Base-by-base conservation (phyloP, 2,113 vertebrate species). In the Limanda limanda region DNA sequence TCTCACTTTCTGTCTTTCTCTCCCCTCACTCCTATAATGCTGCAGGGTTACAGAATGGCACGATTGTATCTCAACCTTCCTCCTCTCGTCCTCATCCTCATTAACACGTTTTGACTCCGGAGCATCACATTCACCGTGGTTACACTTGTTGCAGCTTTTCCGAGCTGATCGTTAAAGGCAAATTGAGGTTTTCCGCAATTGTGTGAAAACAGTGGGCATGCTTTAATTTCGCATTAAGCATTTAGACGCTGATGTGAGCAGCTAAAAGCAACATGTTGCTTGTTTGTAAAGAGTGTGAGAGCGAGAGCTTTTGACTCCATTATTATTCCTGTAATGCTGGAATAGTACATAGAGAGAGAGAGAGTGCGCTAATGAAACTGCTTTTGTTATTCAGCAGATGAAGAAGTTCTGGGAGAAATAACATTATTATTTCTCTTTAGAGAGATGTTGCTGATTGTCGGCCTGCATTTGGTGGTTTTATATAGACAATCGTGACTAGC, bases 31-130 rank as follows among this genome's bases (percentile, higher is more conserved):
- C 69, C 68, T 70, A 58, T 76, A 65, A 79, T 66, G 89, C 86
- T 86, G 89, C 88, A 89, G 88, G 82, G 77, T 86, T 85, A 87
- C 84, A 76, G 80, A 91, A 90, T 84, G 88, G 88, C 90, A 91
- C 54, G 84, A 89, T 82, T 86, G 84, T 91, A 81, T 82, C 64
- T 37, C 42, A 51, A 68, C 31, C 20, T 31, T 57, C 51, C 45
- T 71, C 68, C n/a, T 37, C 72, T 75, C 37, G 35, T 48, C 42
- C 24, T 52, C 64, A 13, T 14, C 6, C n/a, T 54, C 69, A 59
- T 78, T 64, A 23, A 61, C 64, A 80, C 35, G 27, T 81, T 78
- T 88, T 72, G 69, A 66, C 74, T 74, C 76, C 72, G 37, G 72
- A 73, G 66, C 65, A 40, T 65, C 67, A 65, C 48, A 17, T 70